A percentile compares a stretch with the other conserved stretches of the same genome.
These are phyloP conservation scores for Percopsis transmontana DNA, from an alignment of 2,113 vertebrate species.

Conservation along the genomic window DNA sequence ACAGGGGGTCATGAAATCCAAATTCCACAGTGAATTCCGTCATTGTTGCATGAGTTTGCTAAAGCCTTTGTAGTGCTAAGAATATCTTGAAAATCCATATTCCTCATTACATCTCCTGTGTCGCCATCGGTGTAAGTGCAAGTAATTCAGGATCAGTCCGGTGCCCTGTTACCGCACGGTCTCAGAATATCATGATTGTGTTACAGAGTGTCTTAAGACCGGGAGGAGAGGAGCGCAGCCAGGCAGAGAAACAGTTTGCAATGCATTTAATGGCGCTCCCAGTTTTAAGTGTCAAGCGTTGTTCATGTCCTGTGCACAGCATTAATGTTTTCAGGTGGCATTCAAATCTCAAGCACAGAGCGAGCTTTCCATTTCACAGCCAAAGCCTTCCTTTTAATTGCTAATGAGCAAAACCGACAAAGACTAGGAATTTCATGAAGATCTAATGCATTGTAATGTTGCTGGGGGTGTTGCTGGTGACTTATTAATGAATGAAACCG, in stretches of 20 bases:
- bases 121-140: conserved; percentile 50
- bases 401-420: too few species aligned
- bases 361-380: too few species aligned
- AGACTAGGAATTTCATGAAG: too few species aligned
- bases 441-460: too few species aligned
- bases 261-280: conserved; percentile 2
- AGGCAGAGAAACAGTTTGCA: conserved; percentile 1
- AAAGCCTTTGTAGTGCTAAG: conserved; percentile 54
- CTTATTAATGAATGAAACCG: too few species aligned
- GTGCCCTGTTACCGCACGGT: not conserved
- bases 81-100: conserved; percentile 61
- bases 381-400: too few species aligned
- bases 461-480: too few species aligned
- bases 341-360: too few species aligned
- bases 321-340: too few species aligned
- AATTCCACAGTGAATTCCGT: conserved; percentile 55
- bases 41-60: conserved; percentile 51
- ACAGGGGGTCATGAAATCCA: conserved; percentile 26
- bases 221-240: conserved; percentile 24
- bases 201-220: conserved; percentile 22
- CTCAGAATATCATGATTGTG: too few species aligned
- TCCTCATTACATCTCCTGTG: conserved; percentile 39
- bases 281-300: too few species aligned
- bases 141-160: conserved; percentile 49
- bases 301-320: too few species aligned